Evolutionary conservation across 2,888 invertebrate species (phyloP).

Genomic region (Odontocerum albicorne): DNA sequence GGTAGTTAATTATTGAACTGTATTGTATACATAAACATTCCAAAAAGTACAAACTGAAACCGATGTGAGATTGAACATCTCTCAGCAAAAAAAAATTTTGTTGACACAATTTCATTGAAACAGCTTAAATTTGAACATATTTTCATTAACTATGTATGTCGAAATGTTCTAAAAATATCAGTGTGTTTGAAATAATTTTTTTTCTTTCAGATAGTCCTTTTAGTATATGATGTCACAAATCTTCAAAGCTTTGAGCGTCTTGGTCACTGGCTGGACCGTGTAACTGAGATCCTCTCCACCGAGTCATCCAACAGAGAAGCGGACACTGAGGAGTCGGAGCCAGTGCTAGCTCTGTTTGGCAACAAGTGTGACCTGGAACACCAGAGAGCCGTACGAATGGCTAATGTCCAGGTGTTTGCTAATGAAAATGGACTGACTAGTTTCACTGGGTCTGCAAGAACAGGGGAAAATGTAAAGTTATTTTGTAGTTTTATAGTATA

Average conservation of each 20-base stretch:
- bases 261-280: conserved; percentile 67
- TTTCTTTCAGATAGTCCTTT: conserved; percentile 66
- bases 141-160: too few relatives aligned
- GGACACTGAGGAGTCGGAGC: background rate
- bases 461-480: conserved; percentile 68
- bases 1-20: too few relatives aligned
- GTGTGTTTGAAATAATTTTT: background rate
- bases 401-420: conserved; percentile 65
- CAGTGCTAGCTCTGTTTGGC: conserved; percentile 61
- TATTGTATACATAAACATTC: too few relatives aligned
- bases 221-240: conserved; percentile 85
- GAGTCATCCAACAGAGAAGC: conserved; percentile 50
- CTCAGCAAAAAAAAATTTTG: too few relatives aligned
- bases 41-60: too few relatives aligned
- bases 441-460: conserved; percentile 70
- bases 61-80: too few relatives aligned
- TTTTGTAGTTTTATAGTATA: conserved; percentile 13
- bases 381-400: conserved; percentile 67
- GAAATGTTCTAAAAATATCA: background rate
- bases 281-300: conserved; percentile 49
- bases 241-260: conserved; percentile 77
- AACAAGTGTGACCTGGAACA: conserved; percentile 77
- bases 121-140: too few relatives aligned
- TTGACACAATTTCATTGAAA: too few relatives aligned
- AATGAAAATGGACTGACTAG: conserved; percentile 63